Evolutionary conservation across 2,888 invertebrate species (phyloP), one percentile per base, ranked within the genome.

Genomic region (Chrysopilus asiliformis): DNA sequence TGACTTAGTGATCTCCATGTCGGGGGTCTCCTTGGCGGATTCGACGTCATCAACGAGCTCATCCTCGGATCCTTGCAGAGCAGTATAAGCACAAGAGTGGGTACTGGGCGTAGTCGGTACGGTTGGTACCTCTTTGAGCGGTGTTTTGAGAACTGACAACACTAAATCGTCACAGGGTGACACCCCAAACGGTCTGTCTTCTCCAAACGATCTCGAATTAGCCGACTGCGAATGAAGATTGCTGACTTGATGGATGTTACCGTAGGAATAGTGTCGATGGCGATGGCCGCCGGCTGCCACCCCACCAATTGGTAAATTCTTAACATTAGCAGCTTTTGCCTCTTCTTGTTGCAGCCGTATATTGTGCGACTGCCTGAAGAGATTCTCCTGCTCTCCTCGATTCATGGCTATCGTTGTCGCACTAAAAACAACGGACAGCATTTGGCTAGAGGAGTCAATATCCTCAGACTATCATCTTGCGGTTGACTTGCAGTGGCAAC

Each of bases 331-430:
- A 14, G 45, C 44, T 41, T 46, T 48, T 32, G 47, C 47, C 42
- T 47, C 45, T 36, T 49, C 47, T 30, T 50, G 50, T 34, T 48
- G 48, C 47, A 50, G 43, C 40, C 50, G 45, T 41, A 74, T 60
- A 52, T 71, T 72, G 46, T 73, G 67, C 47, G 72, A 73, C 52
- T 72, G 72, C 47, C 74, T 63, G 53, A 69, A 74, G 47, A 74
- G 59, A 49, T 65, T 69, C 53, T 73, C 73, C 59, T 74, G 73
- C 54, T 74, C 74, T 44, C 70, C 71, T 42, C 73, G 68, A 63
- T 74, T 74, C 74, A 74, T 74, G 51, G 64, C 65, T 51, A 54
- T 53, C 45, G 53, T 47, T 52, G 61, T 65, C 47, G 55, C 52
- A 39, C 54, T 48, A 60, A 65, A 61, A 51, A 65, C 61, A 55